A percentile compares a stretch with the other conserved stretches of the same genome.
These are phyloP conservation scores for Trypoxylus dichotomus DNA, from an alignment of 1,140 invertebrate genomes.

Conservation along the genomic window DNA sequence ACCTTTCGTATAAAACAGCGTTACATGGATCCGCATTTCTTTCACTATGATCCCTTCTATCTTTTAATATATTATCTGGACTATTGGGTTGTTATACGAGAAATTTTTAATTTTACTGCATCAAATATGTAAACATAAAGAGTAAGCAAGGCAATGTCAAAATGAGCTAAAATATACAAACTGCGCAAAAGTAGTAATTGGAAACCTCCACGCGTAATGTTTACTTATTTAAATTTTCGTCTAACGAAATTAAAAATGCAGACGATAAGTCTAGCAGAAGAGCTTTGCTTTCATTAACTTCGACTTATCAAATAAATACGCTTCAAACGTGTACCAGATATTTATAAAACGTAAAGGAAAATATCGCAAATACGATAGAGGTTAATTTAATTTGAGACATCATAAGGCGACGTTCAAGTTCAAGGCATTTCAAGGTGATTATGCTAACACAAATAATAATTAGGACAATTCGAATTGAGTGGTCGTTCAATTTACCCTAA, in stretches of 20 bases:
- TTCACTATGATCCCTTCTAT: too few species aligned
- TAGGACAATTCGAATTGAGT: background rate
- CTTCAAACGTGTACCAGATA: too few species aligned
- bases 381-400: background rate
- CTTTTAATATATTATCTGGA: too few species aligned
- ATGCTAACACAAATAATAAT: background rate
- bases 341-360: too few species aligned
- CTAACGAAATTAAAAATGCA: too few species aligned
- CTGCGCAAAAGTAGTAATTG: background rate
- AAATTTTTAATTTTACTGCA: too few species aligned
- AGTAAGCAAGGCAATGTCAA: background rate
- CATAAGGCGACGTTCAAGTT: background rate
- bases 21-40: too few species aligned
- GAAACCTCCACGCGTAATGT: background rate
- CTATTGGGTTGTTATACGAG: too few species aligned
- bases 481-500: background rate
- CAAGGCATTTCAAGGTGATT: background rate
- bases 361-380: background rate
- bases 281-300: too few species aligned
- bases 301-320: too few species aligned
- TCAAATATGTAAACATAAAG: background rate
- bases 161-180: background rate
- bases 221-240: background rate
- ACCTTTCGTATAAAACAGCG: too few species aligned
- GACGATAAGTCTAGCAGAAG: too few species aligned